phyloP scores from a whole-genome alignment of 2,888 invertebrate genomes.

The Orgyia antiqua region DNA sequence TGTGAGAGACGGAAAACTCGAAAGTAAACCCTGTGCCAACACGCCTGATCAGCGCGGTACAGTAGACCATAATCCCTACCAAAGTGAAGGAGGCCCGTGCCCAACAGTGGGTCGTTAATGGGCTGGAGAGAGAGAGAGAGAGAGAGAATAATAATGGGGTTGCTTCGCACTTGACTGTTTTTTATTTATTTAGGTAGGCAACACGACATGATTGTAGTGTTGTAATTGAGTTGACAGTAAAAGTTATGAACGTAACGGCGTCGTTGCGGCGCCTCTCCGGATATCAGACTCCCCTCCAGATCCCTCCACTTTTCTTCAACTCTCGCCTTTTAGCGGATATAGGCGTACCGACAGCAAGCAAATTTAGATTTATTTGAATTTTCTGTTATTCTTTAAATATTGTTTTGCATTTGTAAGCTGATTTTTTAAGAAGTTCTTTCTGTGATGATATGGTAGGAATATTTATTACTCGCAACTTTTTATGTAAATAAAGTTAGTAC shows the following conservation, averaged over 20 bases:
- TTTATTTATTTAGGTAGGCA: slow-evolving; percentile 25
- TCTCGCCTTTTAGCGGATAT: slow-evolving; percentile 47
- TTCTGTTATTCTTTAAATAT: slow-evolving; percentile 17
- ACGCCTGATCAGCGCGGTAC: too few relatives aligned
- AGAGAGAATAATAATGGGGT: too few relatives aligned
- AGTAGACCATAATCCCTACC: too few relatives aligned
- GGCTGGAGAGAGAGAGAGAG: too few relatives aligned
- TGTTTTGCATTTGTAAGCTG: slow-evolving; percentile 8
- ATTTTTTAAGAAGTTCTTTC: not conserved
- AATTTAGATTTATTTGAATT: slow-evolving; percentile 23
- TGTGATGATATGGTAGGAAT: not conserved
- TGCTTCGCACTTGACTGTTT: too few relatives aligned
- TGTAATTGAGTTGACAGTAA: slow-evolving; percentile 69
- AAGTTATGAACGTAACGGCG: slow-evolving; percentile 67
- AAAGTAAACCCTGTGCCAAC: too few relatives aligned
- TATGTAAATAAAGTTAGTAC: too few relatives aligned
- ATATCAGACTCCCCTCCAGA: slow-evolving; percentile 53
- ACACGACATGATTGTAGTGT: slow-evolving; percentile 40
- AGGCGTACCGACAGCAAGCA: slow-evolving; percentile 41
- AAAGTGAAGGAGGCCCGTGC: too few relatives aligned
- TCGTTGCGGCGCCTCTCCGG: slow-evolving; percentile 62
- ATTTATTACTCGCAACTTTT: not conserved
- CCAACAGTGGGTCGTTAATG: too few relatives aligned
- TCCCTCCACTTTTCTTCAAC: slow-evolving; percentile 45
- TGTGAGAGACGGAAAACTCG: too few relatives aligned